phyloP scores from a whole-genome alignment of 2,888 invertebrate species.

The Therioaphis trifolii region DNA sequence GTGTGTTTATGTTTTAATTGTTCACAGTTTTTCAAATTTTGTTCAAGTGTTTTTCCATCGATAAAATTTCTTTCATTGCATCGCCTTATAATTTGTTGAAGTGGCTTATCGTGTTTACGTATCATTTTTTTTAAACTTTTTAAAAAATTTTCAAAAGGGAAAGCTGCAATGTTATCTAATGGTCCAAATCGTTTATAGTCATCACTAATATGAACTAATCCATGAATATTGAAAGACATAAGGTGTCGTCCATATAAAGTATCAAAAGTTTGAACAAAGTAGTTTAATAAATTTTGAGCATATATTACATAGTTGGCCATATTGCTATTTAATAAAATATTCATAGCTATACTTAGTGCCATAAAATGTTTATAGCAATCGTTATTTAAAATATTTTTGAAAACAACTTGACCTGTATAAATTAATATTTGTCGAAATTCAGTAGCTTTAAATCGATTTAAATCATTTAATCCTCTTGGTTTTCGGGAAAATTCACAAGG shows the following conservation, averaged over 20 bases:
- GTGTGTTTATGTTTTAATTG: no score
- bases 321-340: not conserved
- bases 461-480: conserved; percentile 1
- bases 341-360: conserved; percentile 18
- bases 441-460: no score
- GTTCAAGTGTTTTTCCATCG: not conserved
- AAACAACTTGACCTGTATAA: conserved; percentile 16
- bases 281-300: conserved; percentile 24
- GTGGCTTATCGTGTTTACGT: conserved; percentile 28
- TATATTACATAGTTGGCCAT: not conserved
- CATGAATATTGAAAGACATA: conserved; percentile 7
- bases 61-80: conserved; percentile 4
- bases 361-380: conserved; percentile 33
- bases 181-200: no score
- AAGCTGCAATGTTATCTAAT: conserved; percentile 23
- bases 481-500: conserved; percentile 50
- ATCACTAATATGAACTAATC: no score
- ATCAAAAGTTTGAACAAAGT: conserved; percentile 5
- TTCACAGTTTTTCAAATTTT: no score
- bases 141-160: conserved; percentile 2
- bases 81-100: conserved; percentile 27
- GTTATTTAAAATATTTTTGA: not conserved
- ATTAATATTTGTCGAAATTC: not conserved
- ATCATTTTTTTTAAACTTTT: conserved; percentile 32
- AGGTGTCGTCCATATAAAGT: conserved; percentile 6